phyloP scores from a whole-genome alignment of 2,888 invertebrate species.

The Prosapia bicincta region DNA sequence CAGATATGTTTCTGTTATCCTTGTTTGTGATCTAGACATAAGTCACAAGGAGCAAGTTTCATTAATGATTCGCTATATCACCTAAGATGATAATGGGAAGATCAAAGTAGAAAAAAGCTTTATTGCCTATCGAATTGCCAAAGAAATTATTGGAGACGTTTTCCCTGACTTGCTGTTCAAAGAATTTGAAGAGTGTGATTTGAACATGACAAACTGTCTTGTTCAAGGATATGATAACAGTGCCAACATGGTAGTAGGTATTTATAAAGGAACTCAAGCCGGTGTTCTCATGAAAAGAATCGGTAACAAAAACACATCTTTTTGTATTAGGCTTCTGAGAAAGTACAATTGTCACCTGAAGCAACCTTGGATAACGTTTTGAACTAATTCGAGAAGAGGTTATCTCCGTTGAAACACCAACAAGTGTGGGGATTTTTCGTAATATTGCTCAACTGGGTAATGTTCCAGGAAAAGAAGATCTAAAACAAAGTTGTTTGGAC shows the following conservation, averaged over 20 bases:
- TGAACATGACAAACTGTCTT: slow-evolving; percentile 32
- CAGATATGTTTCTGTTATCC: slow-evolving; percentile 33
- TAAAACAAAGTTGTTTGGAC: too few relatives aligned
- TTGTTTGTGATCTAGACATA: slow-evolving; percentile 32
- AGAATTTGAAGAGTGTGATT: slow-evolving; percentile 7
- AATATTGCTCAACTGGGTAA: too few relatives aligned
- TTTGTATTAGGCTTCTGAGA: too few relatives aligned
- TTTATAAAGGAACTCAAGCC: slow-evolving; percentile 33
- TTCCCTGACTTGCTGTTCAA: slow-evolving; percentile 25
- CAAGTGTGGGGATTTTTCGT: too few relatives aligned
- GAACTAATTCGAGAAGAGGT: too few relatives aligned
- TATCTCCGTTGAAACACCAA: too few relatives aligned
- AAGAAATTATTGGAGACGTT: slow-evolving; percentile 29
- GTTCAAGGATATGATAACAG: slow-evolving; percentile 35
- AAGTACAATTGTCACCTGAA: too few relatives aligned
- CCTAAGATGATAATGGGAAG: slow-evolving; percentile 14
- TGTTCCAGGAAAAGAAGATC: too few relatives aligned
- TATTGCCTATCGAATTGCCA: slow-evolving; percentile 31
- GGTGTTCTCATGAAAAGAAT: slow-evolving; percentile 24
- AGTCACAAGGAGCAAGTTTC: slow-evolving; percentile 34
- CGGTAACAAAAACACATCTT: too few relatives aligned
- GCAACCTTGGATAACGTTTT: too few relatives aligned
- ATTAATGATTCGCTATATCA: too few relatives aligned
- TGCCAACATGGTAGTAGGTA: slow-evolving; percentile 35
- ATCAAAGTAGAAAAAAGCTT: slow-evolving; percentile 44